These are phyloP conservation scores for Grapholita molesta DNA, from an alignment of 1,140 invertebrate species.

Conservation along the genomic window DNA sequence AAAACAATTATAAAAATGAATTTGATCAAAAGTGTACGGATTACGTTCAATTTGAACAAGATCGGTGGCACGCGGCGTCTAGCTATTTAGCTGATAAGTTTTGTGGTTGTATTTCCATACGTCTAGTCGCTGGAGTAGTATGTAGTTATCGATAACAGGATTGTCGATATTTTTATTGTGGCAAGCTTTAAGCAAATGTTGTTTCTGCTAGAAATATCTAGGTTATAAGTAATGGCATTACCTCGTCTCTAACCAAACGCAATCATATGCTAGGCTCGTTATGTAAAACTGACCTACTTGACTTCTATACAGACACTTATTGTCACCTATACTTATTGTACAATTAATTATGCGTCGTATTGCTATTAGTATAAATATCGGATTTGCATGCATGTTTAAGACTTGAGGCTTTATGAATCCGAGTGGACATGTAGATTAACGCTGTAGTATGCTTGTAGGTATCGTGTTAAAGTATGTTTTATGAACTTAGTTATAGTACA, in stretches of 20 bases:
- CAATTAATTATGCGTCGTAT: neutral
- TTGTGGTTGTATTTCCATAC: too few relatives aligned
- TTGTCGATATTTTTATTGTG: too few relatives aligned
- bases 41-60: too few relatives aligned
- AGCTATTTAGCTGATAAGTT: too few relatives aligned
- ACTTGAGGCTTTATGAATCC: neutral
- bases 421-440: neutral
- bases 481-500: neutral
- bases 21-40: too few relatives aligned
- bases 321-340: neutral
- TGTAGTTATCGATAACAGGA: too few relatives aligned
- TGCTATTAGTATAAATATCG: neutral
- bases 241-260: neutral
- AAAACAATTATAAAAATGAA: too few relatives aligned
- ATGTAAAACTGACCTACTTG: slow-evolving; percentile 11
- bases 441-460: neutral
- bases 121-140: too few relatives aligned
- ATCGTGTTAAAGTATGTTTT: too few relatives aligned
- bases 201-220: too few relatives aligned
- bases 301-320: neutral
- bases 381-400: neutral
- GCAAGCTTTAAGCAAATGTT: too few relatives aligned
- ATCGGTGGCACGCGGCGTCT: too few relatives aligned
- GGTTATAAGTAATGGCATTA: neutral
- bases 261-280: neutral